phyloP scores from a whole-genome alignment of 2,113 vertebrate species.

The Trochalopteron elliotii region DNA sequence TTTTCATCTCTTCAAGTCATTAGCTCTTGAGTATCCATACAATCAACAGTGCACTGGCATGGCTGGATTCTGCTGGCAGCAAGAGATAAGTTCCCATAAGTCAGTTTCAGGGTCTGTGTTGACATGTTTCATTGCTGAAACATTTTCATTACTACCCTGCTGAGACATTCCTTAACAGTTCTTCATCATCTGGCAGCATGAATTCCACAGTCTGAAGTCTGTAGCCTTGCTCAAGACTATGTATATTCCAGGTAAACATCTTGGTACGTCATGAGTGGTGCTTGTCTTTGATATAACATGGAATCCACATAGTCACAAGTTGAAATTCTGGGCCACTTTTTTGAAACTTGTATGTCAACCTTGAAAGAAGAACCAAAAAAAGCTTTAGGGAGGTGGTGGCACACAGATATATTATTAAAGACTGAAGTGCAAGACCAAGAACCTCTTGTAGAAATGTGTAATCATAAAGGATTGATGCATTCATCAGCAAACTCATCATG shows the following conservation, averaged over 20 bases:
- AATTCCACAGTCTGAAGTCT: background rate
- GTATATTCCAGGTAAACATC: background rate
- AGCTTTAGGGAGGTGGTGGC: background rate
- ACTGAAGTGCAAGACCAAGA: background rate
- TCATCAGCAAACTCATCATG: background rate
- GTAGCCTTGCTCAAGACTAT: background rate
- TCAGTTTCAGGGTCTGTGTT: background rate
- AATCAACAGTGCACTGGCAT: background rate
- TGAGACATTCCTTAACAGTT: background rate
- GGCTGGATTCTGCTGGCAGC: background rate
- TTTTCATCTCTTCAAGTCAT: constrained; percentile 5
- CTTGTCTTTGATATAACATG: background rate
- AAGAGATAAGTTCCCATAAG: background rate
- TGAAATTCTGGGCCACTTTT: background rate
- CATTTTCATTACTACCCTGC: background rate
- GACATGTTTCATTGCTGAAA: background rate
- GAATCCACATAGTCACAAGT: background rate
- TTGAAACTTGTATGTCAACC: background rate
- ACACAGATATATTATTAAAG: background rate
- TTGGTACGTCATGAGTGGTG: background rate
- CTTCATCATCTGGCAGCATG: background rate
- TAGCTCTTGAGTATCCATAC: background rate
- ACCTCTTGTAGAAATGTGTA: background rate
- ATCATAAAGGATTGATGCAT: background rate
- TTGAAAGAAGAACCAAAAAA: background rate